Evolutionary conservation across 37 sponge, comb jelly and placozoan species (phyloP), one percentile per base, ranked within the genome.

Genomic region (Ianthella basta): DNA sequence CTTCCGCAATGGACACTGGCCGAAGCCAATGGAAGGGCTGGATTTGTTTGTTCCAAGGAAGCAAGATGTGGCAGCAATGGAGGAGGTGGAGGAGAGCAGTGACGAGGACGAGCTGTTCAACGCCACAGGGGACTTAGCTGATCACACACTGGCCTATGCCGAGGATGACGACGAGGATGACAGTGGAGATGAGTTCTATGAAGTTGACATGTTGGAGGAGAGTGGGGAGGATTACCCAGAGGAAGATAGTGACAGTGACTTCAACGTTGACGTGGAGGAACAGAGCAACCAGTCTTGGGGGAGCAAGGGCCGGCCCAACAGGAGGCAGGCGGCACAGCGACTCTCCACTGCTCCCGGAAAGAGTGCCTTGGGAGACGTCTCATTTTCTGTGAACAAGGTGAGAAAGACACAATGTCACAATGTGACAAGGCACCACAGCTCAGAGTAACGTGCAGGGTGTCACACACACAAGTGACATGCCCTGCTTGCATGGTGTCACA

Each of bases 11-110:
- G 54, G 80, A 10, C 82, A 82, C 37, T 93, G 94, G 94, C 94
- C 94, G 19, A 89, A 90, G 44, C 94, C 94, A 38, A 93, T 93
- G 94, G 94, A 93, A 56, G 94, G 94, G 0, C 88, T 93, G 21
- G 91, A 93, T 64, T 80, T 93, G 53, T 93, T 93, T 72, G n/a
- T 25, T 3, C 94, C 94, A 14, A 39, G 37, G 54, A 53, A 30
- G 21, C 44, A 80, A 29, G 80, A 53, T 19, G 27, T 60, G 55
- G 59, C 69, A 30, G 59, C 55, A 57, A 80, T 70, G 13, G 68
- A 65, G 18, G 68, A 15, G 19, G 54, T 37, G 55, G 55, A 74
- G 35, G 55, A 56, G 13, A 82, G 83, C 23, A 83, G 67, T 15
- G 85, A 69, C 0, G 74, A 56, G 55, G 34, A 63, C 12, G 61